Conservation (phyloP, 2,113 vertebrate genomes). For the Cottus gobio region DNA sequence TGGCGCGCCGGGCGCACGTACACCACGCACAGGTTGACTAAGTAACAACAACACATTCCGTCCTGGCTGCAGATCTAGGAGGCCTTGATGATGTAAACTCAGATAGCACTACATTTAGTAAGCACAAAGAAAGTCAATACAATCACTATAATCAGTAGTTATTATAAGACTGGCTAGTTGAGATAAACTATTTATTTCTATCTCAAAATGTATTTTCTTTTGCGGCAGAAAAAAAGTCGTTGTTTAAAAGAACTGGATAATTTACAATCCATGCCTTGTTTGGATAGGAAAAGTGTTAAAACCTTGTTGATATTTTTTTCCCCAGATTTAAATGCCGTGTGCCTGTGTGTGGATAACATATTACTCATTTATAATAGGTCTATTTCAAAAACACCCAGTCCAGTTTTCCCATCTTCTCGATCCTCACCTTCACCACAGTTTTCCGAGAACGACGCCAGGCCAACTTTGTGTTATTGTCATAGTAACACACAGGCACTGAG, state of each 20-base stretch:
- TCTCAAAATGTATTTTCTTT: neutral
- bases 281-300: neutral
- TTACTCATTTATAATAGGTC: slow-evolving; percentile 22
- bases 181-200: neutral
- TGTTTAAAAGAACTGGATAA: neutral
- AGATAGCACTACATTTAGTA: neutral
- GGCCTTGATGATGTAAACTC: neutral
- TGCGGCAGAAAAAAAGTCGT: neutral
- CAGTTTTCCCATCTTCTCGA: slow-evolving; percentile 1
- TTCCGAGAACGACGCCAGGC: slow-evolving; percentile 37
- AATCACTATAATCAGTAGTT: neutral
- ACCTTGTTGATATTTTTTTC: slow-evolving; percentile 4
- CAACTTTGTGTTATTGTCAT: slow-evolving; percentile 55
- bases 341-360: neutral
- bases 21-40: slow-evolving; percentile 23
- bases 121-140: neutral
- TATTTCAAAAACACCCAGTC: slow-evolving; percentile 20
- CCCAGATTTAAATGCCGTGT: neutral
- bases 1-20: slow-evolving; percentile 16
- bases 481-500: slow-evolving; percentile 41
- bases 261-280: slow-evolving; percentile 18
- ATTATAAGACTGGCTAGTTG: neutral
- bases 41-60: neutral
- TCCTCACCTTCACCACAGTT: slow-evolving; percentile 13
- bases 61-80: neutral